Percentiles rank a stretch among this genome's conserved stretches.
Evolutionary conservation across 2,113 vertebrate species (phyloP).

Genomic region (Pluvialis apricaria): DNA sequence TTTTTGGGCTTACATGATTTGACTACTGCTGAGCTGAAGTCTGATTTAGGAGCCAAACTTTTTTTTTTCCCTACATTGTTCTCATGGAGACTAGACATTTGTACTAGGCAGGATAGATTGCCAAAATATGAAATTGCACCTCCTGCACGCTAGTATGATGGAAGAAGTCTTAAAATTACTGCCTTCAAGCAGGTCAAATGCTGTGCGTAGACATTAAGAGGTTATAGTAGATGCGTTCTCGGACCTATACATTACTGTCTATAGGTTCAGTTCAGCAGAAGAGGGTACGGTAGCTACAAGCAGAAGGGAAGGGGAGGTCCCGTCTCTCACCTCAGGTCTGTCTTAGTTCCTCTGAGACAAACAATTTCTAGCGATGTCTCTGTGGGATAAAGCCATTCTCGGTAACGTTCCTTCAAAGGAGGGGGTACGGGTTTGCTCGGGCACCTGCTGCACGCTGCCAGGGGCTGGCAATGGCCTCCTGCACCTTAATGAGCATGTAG

Average conservation of each 20-base stretch:
- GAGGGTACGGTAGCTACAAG: not conserved
- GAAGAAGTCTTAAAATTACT: not conserved
- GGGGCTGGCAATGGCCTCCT: not conserved
- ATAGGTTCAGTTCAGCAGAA: not conserved
- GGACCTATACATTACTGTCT: accelerated
- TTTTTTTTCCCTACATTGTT: not conserved
- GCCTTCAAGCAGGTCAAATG: not conserved
- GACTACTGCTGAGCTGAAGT: conserved; percentile 47
- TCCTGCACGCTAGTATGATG: not conserved
- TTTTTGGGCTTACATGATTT: conserved; percentile 38
- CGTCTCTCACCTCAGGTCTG: not conserved
- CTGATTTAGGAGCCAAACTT: conserved; percentile 36
- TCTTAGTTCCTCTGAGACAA: not conserved
- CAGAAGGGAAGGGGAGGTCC: not conserved
- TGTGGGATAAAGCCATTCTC: not conserved
- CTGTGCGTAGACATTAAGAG: not conserved
- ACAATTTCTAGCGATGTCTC: accelerated
- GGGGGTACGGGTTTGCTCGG: not conserved
- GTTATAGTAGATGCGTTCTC: not conserved
- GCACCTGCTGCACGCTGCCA: too few species aligned
- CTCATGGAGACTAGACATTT: conserved; percentile 33
- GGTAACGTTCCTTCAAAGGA: not conserved
- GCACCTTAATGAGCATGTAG: accelerated
- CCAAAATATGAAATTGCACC: not conserved
- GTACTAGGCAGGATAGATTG: not conserved